Base-by-base conservation (phyloP, 2,797 vertebrate genomes). In the Serranus cabrilla region DNA sequence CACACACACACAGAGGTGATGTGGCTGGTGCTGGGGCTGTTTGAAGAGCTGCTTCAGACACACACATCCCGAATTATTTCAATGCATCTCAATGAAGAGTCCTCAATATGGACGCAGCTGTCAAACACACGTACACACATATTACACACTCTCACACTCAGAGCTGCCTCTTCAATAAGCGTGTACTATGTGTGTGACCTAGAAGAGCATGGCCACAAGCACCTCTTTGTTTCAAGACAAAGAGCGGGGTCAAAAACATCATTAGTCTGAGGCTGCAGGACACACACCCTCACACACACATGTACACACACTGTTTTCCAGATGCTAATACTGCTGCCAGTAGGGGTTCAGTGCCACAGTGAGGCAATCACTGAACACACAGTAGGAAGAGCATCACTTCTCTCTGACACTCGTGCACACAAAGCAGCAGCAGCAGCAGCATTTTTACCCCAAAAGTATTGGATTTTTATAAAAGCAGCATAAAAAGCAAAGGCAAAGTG, bases 21-120 rank as follows among this genome's bases (percentile, higher is more conserved):
- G 78, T 68, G 47, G 63, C 52, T 25, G 62, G 70, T 50, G 61
- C 50, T 55, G 70, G 69, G 74, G 31, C 67, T 82, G 63, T 91
- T 89, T 90, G 83, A 89, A 90, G 82, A 85, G 83, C 73, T 70
- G 74, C 85, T 91, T 91, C 79, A 89, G 76, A 86, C 71, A 76
- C 71, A 66, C 49, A 39, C 52, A 78, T 82, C 34, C 76, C 74
- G 83, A 89, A 87, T 88, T 34, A 91, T 91, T 91, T 92, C 74
- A 91, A 62, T 89, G 88, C 86, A 92, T 94, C 60, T 87, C 80
- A 90, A 77, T 93, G 88, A 91, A 92, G 91, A 77, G 89, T 86
- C 80, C 82, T 91, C 78, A 71, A 78, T 65, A 71, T 71, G 77
- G 80, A 58, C 18, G 27, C 91, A 91, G 84, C 90, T 94, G 88